phyloP scores from a whole-genome alignment of 2,888 invertebrate species.

The Lasioglossum malachurum region DNA sequence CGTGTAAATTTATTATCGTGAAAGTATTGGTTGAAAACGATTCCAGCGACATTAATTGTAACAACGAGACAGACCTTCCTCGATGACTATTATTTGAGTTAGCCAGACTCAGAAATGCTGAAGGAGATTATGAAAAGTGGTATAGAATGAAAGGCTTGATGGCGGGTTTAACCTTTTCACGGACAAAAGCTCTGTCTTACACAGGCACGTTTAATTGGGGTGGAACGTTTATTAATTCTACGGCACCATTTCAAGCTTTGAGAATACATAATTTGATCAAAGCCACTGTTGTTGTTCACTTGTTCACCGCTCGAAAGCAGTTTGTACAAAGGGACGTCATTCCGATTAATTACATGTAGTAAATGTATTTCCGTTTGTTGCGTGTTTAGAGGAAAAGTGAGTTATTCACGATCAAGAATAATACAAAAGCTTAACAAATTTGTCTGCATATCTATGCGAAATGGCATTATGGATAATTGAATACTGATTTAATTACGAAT shows the following conservation, averaged over 20 bases:
- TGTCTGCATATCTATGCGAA: neutral
- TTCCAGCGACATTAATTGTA: neutral
- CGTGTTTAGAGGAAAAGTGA: no score
- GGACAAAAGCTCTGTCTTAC: neutral
- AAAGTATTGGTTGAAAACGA: neutral
- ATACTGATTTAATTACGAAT: neutral
- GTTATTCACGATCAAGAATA: neutral
- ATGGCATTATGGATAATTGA: neutral
- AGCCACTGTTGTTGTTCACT: neutral
- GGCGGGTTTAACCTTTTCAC: neutral
- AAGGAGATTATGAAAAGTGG: conserved; percentile 1
- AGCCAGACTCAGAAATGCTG: neutral
- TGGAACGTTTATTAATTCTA: neutral
- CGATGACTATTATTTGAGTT: neutral
- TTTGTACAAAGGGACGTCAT: neutral
- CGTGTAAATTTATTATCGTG: neutral
- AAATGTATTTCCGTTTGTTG: neutral
- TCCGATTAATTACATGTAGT: neutral
- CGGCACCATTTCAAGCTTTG: neutral
- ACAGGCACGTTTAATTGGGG: neutral
- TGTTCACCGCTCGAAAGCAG: neutral
- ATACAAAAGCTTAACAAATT: neutral
- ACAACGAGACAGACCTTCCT: neutral
- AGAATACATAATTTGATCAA: conserved; percentile 2
- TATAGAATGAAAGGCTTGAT: neutral